Evolutionary conservation across 1,140 invertebrate genomes (phyloP).

Genomic region (Drosophila grimshawi): DNA sequence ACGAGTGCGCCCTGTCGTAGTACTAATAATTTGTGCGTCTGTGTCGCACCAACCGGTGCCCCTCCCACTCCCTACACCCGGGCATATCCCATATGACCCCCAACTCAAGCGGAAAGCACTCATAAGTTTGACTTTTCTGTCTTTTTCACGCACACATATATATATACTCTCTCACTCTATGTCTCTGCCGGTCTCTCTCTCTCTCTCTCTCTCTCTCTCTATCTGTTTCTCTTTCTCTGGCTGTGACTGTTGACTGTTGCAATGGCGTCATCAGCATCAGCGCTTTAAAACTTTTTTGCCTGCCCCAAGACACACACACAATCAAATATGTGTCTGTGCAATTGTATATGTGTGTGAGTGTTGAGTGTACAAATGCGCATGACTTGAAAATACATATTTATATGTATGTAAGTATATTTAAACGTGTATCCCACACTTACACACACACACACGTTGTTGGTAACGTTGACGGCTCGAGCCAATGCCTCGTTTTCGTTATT

Average conservation of each 20-base stretch:
- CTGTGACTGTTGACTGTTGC: slow-evolving; percentile 48
- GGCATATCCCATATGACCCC: slow-evolving; percentile 4
- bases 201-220: slow-evolving; percentile 4
- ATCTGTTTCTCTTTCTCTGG: slow-evolving; percentile 3
- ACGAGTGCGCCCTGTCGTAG: slow-evolving; percentile 1
- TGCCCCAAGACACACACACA: slow-evolving; percentile 51
- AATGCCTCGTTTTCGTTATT: slow-evolving; percentile 60
- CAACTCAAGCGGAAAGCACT: slow-evolving; percentile 42
- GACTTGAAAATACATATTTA: slow-evolving; percentile 52
- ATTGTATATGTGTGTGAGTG: slow-evolving; percentile 7
- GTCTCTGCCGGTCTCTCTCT: not conserved
- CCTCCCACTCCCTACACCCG: not conserved
- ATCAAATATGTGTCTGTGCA: slow-evolving; percentile 20
- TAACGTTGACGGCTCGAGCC: slow-evolving; percentile 42
- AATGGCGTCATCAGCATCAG: slow-evolving; percentile 56
- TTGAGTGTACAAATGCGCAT: slow-evolving; percentile 67
- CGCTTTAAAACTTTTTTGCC: slow-evolving; percentile 71
- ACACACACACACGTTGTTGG: slow-evolving; percentile 16
- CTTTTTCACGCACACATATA: not conserved
- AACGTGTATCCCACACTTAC: slow-evolving; percentile 63
- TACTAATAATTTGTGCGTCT: slow-evolving; percentile 21
- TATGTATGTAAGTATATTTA: slow-evolving; percentile 50
- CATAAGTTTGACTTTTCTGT: slow-evolving; percentile 25
- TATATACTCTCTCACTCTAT: not conserved
- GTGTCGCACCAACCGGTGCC: not conserved